Base-by-base conservation (phyloP, 37 sponge, comb jelly and placozoan species). In the Aphrocallistes beatrix region DNA sequence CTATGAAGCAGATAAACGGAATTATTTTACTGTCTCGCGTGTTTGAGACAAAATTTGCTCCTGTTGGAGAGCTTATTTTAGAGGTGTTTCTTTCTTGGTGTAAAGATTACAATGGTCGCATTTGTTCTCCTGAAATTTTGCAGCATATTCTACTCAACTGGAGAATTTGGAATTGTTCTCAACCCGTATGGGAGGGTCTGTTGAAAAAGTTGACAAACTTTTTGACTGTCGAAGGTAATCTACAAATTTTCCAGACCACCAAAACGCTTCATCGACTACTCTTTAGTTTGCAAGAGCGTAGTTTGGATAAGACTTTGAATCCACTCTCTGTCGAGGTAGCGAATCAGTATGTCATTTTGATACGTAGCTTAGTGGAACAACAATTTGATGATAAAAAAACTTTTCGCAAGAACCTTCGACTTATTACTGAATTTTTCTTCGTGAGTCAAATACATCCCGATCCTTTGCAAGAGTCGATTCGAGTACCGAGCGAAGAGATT, bases 271-370 rank as follows among this genome's bases (percentile, higher is more conserved):
- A 60, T 60, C 10, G 75, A 30, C 34, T 60, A 6, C 34, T 60
- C 6, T 60, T 60, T 60, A 60, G 75, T 60, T 60, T 60, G 34
- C 75, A 60, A 60, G 75, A 60, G 75, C 75, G 75, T 3, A 60
- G 75, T 60, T 60, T 60, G 75, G 75, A 60, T 60, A 60, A 60
- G n/a, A 25, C 8, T 13, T 19, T 60, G 3, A 25, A 19, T 32
- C 75, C 75, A 19, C 75, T 60, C 75, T 60, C 75, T 30, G 3
- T 60, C 21, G 75, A 60, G 21, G 75, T 60, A 3, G 75, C 75
- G 10, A 60, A 21, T 28, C 75, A 60, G n/a, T 60, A 60, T 60
- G 1, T 60, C 1, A 60, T 60, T 25, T 30, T 60, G n/a, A 60
- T 60, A 25, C 75, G 75, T 3, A 60, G 75, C n/a, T 30, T 60